Evolutionary conservation across 2,888 invertebrate species (phyloP).

Genomic region (Ophonus ardosiacus): DNA sequence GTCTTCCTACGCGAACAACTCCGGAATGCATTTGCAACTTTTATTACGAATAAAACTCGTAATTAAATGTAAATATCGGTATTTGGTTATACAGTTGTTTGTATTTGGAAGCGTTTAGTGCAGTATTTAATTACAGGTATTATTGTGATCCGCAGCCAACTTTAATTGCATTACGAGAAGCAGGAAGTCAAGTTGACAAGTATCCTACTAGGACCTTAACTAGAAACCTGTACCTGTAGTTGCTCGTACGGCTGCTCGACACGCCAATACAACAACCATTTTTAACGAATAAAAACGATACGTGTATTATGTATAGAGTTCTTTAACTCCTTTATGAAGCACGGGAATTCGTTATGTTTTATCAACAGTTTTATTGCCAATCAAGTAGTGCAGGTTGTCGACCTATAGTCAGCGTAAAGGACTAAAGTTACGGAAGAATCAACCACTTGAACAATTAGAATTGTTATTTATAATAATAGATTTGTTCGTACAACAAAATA

Average conservation of each 20-base stretch:
- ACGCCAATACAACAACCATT: neutral
- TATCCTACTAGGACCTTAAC: neutral
- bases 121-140: neutral
- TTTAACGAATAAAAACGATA: neutral
- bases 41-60: conserved; percentile 7
- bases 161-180: neutral
- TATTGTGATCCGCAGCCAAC: neutral
- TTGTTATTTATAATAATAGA: too few relatives aligned
- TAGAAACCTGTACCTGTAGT: neutral
- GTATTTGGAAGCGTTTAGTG: conserved; percentile 4
- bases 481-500: too few relatives aligned
- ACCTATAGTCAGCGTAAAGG: neutral
- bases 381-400: neutral
- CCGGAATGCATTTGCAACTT: neutral
- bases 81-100: neutral
- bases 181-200: neutral
- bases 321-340: neutral
- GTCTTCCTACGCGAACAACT: neutral
- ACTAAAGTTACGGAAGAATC: too few relatives aligned
- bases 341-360: neutral
- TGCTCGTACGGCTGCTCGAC: neutral
- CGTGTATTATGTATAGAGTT: neutral
- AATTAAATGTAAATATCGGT: conserved; percentile 7
- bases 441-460: too few relatives aligned
- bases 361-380: neutral